Conservation (phyloP, 2,888 invertebrate genomes). For the Druceiella hillmani region DNA sequence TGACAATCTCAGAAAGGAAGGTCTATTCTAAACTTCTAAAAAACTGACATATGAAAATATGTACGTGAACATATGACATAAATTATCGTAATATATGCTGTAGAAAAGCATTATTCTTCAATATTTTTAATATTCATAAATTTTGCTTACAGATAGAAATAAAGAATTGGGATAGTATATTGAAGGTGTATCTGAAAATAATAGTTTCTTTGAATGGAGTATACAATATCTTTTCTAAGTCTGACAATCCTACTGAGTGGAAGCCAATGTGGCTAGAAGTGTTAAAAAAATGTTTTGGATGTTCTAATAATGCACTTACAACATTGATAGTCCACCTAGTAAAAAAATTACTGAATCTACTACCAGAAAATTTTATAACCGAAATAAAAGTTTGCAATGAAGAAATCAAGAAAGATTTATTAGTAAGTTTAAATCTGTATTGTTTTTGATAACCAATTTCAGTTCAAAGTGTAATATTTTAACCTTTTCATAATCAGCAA, state of each 20-base stretch:
- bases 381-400: slow-evolving; percentile 49
- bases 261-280: slow-evolving; percentile 59
- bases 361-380: slow-evolving; percentile 52
- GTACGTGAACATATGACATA: too few relatives aligned
- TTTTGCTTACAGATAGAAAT: slow-evolving; percentile 50
- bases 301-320: slow-evolving; percentile 61
- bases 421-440: too few relatives aligned
- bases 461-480: too few relatives aligned
- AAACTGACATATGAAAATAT: too few relatives aligned
- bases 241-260: slow-evolving; percentile 56
- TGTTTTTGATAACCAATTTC: too few relatives aligned
- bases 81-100: too few relatives aligned
- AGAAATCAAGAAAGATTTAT: slow-evolving; percentile 56
- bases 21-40: too few relatives aligned
- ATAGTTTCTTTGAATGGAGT: slow-evolving; percentile 59
- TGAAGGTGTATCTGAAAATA: slow-evolving; percentile 55
- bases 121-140: too few relatives aligned
- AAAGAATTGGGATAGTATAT: slow-evolving; percentile 57
- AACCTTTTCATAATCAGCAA: too few relatives aligned
- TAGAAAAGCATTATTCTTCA: too few relatives aligned
- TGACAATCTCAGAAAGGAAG: too few relatives aligned
- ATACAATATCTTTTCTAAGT: slow-evolving; percentile 58
- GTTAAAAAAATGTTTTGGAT: slow-evolving; percentile 56
- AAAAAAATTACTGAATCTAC: slow-evolving; percentile 53
- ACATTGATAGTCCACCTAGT: slow-evolving; percentile 58